Evolutionary conservation across 2,888 invertebrate genomes (phyloP), one percentile per base, ranked within the genome.

Genomic region (Cynaeus angustus): DNA sequence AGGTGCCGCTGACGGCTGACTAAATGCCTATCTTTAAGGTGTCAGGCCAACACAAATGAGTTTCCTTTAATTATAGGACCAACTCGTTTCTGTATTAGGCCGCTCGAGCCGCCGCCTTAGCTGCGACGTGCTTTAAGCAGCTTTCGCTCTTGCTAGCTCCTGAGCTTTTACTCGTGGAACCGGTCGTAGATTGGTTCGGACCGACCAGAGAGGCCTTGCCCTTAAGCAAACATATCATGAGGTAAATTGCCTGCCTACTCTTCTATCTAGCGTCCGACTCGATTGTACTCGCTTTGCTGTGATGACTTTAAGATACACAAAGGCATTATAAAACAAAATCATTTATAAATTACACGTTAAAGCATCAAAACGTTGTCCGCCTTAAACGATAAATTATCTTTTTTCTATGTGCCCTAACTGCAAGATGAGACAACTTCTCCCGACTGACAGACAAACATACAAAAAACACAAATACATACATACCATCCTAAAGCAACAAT

Each of bases 21-120:
- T 85, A 85, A 85, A 85, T 85, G 85, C 85, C 85, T 84, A 85
- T 85, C 85, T 84, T 85, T 85, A 85, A 85, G 83, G 85, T 85
- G 85, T 85, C 85, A 84, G 84, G 82, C 83, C 82, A 83, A 80
- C 84, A 83, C 85, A 85, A 85, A 85, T 85, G 85, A 85, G 85
- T 85, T 85, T 85, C 82, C 85, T 83, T 85, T 85, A 85, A 85
- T 85, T 85, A 85, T 82, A 84, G 85, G 85, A 82, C 84, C 84
- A 83, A 80, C 81, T 80, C 79, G 82, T 83, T 84, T 83, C 82
- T 83, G 82, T 83, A 79, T 79, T 81, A 77, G 81, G 83, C 83
- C 83, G 82, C 81, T 79, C 75, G 75, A 74, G 75, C 78, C 80
- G 78, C 73, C 75, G 56, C 43, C 45, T 45, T 7, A 50, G 68